Conservation (phyloP, 2,797 vertebrate genomes). For the Sebastes jordani region DNA sequence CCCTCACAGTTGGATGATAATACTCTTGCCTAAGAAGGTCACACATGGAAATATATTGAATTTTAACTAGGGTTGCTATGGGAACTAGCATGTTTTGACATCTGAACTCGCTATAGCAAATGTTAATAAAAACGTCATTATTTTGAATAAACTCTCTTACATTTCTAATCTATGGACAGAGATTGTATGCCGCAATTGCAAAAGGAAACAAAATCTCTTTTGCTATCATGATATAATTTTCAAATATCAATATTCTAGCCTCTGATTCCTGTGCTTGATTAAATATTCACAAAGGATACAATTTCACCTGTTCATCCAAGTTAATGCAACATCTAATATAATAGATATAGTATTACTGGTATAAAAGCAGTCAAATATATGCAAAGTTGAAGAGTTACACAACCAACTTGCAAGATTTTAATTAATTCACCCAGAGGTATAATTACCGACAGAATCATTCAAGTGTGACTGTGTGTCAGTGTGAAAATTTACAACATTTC, state of each 20-base stretch:
- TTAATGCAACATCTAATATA: background rate
- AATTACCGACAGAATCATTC: slow-evolving; percentile 22
- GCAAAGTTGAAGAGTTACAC: slow-evolving; percentile 17
- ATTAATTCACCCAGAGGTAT: slow-evolving; percentile 22
- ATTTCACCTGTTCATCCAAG: background rate
- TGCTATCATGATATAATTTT: background rate
- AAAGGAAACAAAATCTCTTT: background rate
- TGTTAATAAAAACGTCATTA: slow-evolving; percentile 12
- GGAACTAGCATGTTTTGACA: slow-evolving; percentile 58
- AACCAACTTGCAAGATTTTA: slow-evolving; percentile 24
- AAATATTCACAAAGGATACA: background rate
- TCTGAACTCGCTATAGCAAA: slow-evolving; percentile 16
- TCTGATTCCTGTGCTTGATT: background rate
- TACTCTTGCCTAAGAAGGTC: slow-evolving; percentile 52
- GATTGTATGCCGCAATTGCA: background rate
- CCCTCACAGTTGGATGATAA: slow-evolving; percentile 39
- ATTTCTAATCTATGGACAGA: background rate
- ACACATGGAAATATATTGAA: slow-evolving; percentile 50
- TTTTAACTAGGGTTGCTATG: slow-evolving; percentile 63
- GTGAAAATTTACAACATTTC: slow-evolving; percentile 31
- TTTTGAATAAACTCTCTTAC: slow-evolving; percentile 7
- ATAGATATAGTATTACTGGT: background rate
- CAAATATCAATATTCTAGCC: background rate
- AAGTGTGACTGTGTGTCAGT: slow-evolving; percentile 37
- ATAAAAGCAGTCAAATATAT: background rate